phyloP scores from a whole-genome alignment of 2,797 vertebrate species.

The Etheostoma nigrum region DNA sequence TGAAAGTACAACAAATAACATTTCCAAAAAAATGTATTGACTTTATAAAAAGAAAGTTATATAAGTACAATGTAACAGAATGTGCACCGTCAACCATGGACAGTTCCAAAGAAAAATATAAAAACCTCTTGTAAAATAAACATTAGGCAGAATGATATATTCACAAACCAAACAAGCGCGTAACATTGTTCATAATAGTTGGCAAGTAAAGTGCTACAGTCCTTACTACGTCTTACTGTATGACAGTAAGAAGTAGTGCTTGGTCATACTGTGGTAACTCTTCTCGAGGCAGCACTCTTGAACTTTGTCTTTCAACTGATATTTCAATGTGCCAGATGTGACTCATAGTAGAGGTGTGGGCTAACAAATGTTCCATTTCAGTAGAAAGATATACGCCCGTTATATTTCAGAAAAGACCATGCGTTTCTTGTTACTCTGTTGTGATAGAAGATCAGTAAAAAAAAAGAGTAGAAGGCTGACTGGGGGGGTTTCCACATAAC shows the following conservation, averaged over 20 bases:
- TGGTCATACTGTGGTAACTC: background rate
- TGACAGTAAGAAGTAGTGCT: background rate
- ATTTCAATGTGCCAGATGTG: background rate
- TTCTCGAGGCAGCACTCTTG: background rate
- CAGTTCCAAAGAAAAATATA: background rate
- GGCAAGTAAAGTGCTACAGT: conserved; percentile 53
- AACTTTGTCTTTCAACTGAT: conserved; percentile 17
- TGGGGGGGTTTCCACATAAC: conserved; percentile 38
- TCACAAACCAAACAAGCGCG: background rate
- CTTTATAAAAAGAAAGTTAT: background rate
- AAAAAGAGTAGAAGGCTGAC: background rate
- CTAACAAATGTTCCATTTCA: conserved; percentile 55
- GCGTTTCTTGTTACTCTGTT: conserved; percentile 21
- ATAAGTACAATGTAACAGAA: conserved; percentile 25
- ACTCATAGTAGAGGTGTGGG: conserved; percentile 58
- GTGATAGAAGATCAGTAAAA: background rate
- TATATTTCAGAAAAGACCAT: conserved; percentile 18
- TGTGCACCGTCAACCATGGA: background rate
- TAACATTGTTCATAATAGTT: background rate
- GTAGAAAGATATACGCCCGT: conserved; percentile 12
- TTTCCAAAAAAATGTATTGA: conserved; percentile 4
- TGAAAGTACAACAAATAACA: conserved; percentile 45
- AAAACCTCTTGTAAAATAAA: background rate
- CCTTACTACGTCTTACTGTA: background rate
- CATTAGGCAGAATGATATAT: background rate